A percentile compares a stretch with the other conserved stretches of the same genome.
Evolutionary conservation across 2,888 invertebrate species (phyloP).

Genomic region (Saturnia pavonia): DNA sequence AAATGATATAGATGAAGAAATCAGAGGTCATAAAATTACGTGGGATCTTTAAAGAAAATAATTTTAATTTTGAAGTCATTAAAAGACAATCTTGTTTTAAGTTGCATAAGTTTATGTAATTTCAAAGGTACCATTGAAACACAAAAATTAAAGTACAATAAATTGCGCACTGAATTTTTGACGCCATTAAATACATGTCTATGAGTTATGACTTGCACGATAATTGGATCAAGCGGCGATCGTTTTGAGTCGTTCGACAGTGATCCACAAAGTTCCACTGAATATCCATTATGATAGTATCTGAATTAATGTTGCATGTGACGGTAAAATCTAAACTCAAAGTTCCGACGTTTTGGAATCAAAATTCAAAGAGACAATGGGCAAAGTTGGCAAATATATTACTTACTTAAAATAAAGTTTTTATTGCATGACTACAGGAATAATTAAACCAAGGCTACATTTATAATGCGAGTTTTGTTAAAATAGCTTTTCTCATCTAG

Average conservation of each 20-base stretch:
- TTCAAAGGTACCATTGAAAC: too few species aligned
- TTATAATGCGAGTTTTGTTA: not conserved
- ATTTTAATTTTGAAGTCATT: too few species aligned
- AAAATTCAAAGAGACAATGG: not conserved
- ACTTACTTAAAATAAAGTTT: too few species aligned
- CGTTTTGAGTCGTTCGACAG: not conserved
- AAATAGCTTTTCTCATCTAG: conserved; percentile 55
- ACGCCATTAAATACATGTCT: not conserved
- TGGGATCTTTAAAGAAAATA: too few species aligned
- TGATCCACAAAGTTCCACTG: not conserved
- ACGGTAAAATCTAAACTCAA: not conserved
- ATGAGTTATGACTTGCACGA: not conserved
- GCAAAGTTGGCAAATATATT: too few species aligned
- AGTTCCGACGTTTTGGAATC: not conserved
- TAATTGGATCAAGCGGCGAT: not conserved
- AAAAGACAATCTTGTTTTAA: too few species aligned
- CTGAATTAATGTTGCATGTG: not conserved
- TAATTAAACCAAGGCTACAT: not conserved
- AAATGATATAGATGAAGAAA: too few species aligned
- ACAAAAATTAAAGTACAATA: too few species aligned
- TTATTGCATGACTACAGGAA: not conserved
- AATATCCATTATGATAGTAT: not conserved
- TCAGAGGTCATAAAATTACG: not conserved
- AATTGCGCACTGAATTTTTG: not conserved
- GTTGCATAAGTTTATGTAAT: too few species aligned